phyloP scores from a whole-genome alignment of 2,797 vertebrate genomes.

The Falco naumanni region DNA sequence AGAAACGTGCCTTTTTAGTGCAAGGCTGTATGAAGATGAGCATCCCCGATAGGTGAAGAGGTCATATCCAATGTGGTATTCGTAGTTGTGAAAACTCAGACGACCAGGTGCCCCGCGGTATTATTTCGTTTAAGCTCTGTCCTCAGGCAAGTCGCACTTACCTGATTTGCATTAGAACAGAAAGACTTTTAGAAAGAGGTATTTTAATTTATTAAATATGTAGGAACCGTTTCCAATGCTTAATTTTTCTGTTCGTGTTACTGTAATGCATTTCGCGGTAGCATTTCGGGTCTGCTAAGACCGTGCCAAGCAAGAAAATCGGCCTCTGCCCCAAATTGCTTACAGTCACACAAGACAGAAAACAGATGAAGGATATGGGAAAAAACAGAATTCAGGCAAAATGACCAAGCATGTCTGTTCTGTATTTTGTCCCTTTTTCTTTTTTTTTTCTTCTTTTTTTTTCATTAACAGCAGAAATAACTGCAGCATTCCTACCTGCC shows the following conservation, averaged over 20 bases:
- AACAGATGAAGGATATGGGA: constrained; percentile 8
- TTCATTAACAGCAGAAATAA: neutral
- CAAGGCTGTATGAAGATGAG: neutral
- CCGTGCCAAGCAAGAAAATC: constrained; percentile 15
- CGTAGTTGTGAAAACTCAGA: neutral
- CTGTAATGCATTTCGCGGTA: constrained; percentile 7
- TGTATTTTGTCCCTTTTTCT: neutral
- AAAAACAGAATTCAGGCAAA: neutral
- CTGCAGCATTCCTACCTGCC: neutral
- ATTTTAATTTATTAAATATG: neutral
- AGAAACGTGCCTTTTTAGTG: neutral
- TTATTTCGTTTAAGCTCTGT: neutral
- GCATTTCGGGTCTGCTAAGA: constrained; percentile 14
- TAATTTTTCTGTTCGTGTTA: neutral
- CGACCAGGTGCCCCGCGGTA: neutral
- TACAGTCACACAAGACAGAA: constrained; percentile 14
- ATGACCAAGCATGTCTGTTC: neutral
- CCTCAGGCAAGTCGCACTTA: neutral
- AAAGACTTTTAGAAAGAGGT: neutral
- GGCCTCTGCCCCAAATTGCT: neutral
- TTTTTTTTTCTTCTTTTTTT: constrained; percentile 7
- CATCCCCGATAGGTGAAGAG: neutral
- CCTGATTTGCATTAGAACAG: neutral
- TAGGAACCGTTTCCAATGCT: neutral
- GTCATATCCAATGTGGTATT: neutral